Base-by-base conservation (phyloP, 2,797 vertebrate species). In the Hafferia zeledoni region DNA sequence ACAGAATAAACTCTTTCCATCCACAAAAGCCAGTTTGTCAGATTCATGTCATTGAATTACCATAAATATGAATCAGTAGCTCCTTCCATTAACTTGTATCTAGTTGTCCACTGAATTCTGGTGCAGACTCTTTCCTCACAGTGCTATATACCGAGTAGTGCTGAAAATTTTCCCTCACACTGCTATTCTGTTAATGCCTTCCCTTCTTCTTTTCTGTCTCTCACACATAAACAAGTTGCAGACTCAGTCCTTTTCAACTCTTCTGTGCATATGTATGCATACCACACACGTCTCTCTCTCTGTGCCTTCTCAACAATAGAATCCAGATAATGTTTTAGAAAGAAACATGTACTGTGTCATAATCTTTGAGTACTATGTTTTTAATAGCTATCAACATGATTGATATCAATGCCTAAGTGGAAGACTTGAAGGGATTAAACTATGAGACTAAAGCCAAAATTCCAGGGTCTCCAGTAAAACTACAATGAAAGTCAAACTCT, bases 231-330 rank as follows among this genome's bases (percentile, higher is more conserved):
- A 56, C 30, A 5, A 63, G 11, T 24, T 18, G 35, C 41, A 72
- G 10, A 55, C 4, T 70, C 53, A 63, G 11, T 17, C 25, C 9
- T 70, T 74, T 83, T 37, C 17, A 53, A 49, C 17, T 80, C 11
- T 4, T 35, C 10, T 0, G 0, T 30, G 19, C 10, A 9, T 24
- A 35, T 15, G 23, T 35, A 8, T 1, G 2, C 14, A 20, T 3
- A 16, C 18, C 16, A 31, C 10, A 22, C 13, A 35, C 16, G 30
- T 20, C 31, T 27, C 22, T 31, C 27, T n/a, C 12, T 17, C 33
- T 39, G 13, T 68, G n/a, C 39, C 46, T 85, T 75, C n/a, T 76
- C n/a, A 72, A 47, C 20, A 50, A 35, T 2, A 69, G 17, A 68
- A 72, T 56, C 7, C 6, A 23, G 16, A 74, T 2, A 3, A 3